phyloP scores from a whole-genome alignment of 2,797 vertebrate species.

The Pangasius mekongensis region DNA sequence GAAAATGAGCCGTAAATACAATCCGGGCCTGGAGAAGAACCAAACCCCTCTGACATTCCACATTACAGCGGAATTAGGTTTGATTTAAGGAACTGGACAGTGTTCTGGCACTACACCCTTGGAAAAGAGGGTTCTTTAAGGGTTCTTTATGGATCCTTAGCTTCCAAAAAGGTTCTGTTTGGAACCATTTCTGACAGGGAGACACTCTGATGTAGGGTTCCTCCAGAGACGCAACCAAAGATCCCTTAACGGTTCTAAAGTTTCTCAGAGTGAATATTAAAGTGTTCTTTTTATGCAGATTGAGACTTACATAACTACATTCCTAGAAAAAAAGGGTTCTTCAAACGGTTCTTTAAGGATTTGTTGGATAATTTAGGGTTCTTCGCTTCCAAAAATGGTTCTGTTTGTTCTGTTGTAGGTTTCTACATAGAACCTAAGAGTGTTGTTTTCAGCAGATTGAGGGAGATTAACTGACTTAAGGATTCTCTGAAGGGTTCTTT shows the following conservation, averaged over 20 bases:
- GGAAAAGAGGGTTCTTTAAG: not conserved
- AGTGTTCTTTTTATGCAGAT: not conserved
- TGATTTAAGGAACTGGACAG: slow-evolving; percentile 18
- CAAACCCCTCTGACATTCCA: slow-evolving; percentile 26
- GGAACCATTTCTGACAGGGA: not conserved
- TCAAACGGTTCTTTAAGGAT: not conserved
- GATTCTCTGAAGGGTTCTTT: no score
- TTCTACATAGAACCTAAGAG: not conserved
- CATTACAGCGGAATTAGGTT: slow-evolving; percentile 27
- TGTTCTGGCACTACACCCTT: not conserved
- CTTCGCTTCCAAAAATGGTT: not conserved
- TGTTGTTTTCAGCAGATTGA: not conserved
- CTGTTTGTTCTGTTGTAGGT: not conserved
- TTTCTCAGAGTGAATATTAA: not conserved
- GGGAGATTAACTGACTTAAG: no score
- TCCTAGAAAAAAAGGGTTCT: not conserved
- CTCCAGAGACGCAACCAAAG: not conserved
- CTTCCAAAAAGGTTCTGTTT: not conserved
- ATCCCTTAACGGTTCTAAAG: not conserved
- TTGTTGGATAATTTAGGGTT: not conserved
- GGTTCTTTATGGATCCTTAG: not conserved
- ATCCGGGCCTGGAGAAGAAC: slow-evolving; percentile 41
- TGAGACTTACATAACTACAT: not conserved
- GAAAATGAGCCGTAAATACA: slow-evolving; percentile 79
- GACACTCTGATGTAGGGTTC: not conserved